Conservation (phyloP, 1,140 invertebrate species). For the Cryptotermes secundus region DNA sequence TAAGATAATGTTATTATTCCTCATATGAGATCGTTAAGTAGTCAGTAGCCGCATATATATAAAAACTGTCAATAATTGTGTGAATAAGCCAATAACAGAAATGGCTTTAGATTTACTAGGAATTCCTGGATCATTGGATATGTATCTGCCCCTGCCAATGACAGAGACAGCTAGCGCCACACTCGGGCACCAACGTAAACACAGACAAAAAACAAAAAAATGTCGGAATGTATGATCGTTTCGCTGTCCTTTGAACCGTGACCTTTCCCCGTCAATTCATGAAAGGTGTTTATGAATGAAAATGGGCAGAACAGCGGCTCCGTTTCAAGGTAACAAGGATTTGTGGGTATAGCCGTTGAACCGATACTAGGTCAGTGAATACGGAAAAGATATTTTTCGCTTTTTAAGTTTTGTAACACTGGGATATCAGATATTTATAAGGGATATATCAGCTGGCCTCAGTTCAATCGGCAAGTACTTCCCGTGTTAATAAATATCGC, state of each 20-base stretch:
- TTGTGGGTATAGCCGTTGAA: neutral
- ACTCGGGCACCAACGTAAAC: neutral
- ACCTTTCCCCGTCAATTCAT: constrained; percentile 11
- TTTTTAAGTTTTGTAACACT: no score
- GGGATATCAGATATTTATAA: no score
- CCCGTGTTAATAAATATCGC: no score
- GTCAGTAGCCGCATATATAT: no score
- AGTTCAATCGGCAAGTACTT: no score
- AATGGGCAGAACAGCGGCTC: neutral
- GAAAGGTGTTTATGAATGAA: constrained; percentile 15
- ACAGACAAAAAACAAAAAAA: neutral
- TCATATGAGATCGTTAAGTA: no score
- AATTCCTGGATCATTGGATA: no score
- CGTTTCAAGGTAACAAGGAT: neutral
- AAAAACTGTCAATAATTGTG: no score
- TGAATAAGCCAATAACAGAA: no score
- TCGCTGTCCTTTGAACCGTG: neutral
- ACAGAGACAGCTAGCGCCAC: neutral
- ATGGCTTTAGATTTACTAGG: no score
- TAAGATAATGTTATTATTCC: no score
- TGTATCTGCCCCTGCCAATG: neutral
- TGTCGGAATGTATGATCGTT: constrained; percentile 15
- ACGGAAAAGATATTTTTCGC: neutral
- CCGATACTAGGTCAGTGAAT: neutral
- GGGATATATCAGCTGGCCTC: no score